A percentile compares a stretch with the other conserved stretches of the same genome.
Evolutionary conservation across 1,140 invertebrate genomes (phyloP).

Genomic region (Dysdera silvatica): DNA sequence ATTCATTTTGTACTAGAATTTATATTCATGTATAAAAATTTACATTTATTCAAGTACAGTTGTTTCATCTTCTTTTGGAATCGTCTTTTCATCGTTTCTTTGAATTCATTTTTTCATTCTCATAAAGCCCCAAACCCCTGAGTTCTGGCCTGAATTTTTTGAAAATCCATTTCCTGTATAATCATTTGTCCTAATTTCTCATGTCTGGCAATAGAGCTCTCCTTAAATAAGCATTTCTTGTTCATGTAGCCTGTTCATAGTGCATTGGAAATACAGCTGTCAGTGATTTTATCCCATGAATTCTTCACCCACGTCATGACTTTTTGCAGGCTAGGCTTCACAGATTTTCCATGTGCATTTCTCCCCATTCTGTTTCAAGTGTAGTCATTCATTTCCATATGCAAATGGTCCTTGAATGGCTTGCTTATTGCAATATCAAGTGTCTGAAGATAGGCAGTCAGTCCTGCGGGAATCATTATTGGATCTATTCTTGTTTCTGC

Average conservation of each 20-base stretch:
- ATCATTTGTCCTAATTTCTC: neutral
- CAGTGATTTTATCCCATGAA: neutral
- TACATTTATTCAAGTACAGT: too few relatives aligned
- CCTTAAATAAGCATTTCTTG: neutral
- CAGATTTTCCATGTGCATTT: neutral
- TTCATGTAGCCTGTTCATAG: conserved; percentile 4
- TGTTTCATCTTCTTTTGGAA: too few relatives aligned
- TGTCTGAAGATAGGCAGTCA: neutral
- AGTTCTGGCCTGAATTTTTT: neutral
- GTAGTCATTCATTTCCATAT: neutral
- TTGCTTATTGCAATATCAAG: neutral
- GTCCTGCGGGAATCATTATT: neutral
- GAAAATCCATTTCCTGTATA: neutral
- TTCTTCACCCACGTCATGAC: neutral
- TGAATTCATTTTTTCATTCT: too few relatives aligned
- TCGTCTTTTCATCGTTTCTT: too few relatives aligned
- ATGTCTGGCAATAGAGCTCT: neutral
- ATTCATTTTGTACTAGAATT: too few relatives aligned
- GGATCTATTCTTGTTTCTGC: neutral
- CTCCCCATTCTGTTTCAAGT: neutral
- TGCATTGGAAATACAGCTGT: neutral
- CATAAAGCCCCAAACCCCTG: neutral
- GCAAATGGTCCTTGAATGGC: neutral
- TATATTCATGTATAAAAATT: too few relatives aligned
- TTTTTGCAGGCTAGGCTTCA: neutral